These are phyloP conservation scores for Periophthalmodon schlosseri DNA, from an alignment of 2,113 vertebrate species.

Conservation along the genomic window DNA sequence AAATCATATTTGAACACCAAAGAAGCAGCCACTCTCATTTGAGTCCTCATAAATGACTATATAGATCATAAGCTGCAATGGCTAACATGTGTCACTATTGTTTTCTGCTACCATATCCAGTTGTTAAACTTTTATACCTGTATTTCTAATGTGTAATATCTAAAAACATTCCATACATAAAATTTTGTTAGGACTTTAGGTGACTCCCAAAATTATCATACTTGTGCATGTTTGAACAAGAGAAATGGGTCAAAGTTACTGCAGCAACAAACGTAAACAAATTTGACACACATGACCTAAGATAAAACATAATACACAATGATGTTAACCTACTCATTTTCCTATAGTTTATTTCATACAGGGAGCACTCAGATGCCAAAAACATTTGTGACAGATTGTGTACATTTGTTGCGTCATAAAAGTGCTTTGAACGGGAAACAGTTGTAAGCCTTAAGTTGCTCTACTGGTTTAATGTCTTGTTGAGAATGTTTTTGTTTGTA, in stretches of 20 bases:
- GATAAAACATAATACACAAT: not conserved
- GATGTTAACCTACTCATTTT: not conserved
- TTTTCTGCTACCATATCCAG: not conserved
- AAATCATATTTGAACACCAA: not conserved
- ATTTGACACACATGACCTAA: not conserved
- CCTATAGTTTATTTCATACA: not conserved
- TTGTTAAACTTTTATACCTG: not conserved
- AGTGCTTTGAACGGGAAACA: not conserved
- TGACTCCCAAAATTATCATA: not conserved
- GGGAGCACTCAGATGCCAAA: not conserved
- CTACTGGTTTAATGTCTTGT: constrained; percentile 14
- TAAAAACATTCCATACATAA: not conserved
- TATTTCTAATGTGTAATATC: not conserved
- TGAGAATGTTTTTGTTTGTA: constrained; percentile 36
- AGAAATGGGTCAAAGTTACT: not conserved
- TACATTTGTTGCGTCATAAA: not conserved
- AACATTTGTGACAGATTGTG: not conserved
- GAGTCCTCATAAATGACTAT: not conserved
- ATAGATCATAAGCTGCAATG: not conserved
- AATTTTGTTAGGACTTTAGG: not conserved
- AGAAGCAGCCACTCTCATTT: not conserved
- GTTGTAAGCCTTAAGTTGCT: not conserved
- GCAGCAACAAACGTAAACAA: not conserved
- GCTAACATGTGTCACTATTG: not conserved
- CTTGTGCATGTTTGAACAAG: not conserved